Base-by-base conservation (phyloP, 2,113 vertebrate genomes). In the Mormoops blainvillei region DNA sequence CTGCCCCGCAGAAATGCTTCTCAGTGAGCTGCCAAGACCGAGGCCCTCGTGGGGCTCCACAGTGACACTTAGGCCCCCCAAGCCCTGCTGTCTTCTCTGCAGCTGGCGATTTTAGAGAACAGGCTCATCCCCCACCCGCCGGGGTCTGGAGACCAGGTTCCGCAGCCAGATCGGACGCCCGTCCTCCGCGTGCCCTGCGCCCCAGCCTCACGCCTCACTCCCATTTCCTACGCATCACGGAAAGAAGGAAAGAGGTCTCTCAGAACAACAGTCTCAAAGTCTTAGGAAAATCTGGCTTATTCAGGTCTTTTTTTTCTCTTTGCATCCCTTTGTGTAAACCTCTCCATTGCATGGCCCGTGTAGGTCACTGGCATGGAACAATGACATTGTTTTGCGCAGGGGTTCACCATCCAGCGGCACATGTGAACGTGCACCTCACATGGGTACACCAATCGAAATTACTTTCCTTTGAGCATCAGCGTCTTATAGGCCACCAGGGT, bases 391-490 rank as follows among this genome's bases (percentile, higher is more conserved):
- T 63, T 31, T 15, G 31, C 28, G 2, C 61, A 63, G 24, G 48
- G 31, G 20, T 63, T 41, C 18, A n/a, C 24, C 10, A 14, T 28
- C 22, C 41, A 38, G 28, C 48, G 10, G 56, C 13, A 7, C 12
- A 0, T 22, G 10, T 18, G 22, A 73, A 15, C 63, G 6, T 28
- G 24, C 15, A 8, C 22, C 48, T 41, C 68, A 41, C 41, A 4
- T 0, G 10, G 15, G 1, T 4, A 15, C 14, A 1, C 43, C 24
- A 0, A 0, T 1, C 33, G 43, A 5, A 22, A 22, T 52, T 22
- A 2, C 61, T 54, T 31, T 41, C 31, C 36, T 24, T 45, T 28
- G 12, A 33, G 18, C 22, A 19, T 28, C 84, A 7, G 61, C 84
- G 12, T 91, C 31, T 52, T 7, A 2, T 0, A 48, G 52, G 41